phyloP scores from a whole-genome alignment of 1,140 invertebrate genomes.

The Orchestia grillus region DNA sequence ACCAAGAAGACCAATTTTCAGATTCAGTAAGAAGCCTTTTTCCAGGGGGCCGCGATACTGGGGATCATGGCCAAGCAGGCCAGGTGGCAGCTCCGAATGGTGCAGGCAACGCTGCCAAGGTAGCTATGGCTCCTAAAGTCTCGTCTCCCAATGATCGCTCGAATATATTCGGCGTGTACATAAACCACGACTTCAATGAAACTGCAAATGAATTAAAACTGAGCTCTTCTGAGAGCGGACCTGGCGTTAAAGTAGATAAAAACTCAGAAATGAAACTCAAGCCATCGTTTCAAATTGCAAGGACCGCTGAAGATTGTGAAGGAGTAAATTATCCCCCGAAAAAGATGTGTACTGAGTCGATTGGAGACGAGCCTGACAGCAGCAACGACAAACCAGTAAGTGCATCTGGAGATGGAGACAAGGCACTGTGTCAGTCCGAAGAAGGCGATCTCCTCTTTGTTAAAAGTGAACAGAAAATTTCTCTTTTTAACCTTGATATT shows the following conservation, averaged over 20 bases:
- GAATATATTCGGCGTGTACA: conserved; percentile 27
- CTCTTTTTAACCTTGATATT: background rate
- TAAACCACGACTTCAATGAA: conserved; percentile 26
- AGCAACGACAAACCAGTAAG: background rate
- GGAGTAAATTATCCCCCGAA: background rate
- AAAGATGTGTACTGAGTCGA: background rate
- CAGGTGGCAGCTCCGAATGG: background rate
- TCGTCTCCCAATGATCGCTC: conserved; percentile 48
- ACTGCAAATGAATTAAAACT: background rate
- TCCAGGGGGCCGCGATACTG: background rate
- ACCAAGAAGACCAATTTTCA: background rate
- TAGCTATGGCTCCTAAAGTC: background rate
- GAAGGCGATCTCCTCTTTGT: background rate
- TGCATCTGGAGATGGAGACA: background rate
- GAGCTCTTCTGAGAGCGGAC: background rate
- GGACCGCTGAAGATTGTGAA: background rate
- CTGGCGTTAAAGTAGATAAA: background rate
- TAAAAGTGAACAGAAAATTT: background rate
- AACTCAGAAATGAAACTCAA: background rate
- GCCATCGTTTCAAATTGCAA: background rate
- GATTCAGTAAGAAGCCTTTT: background rate
- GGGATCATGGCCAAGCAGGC: background rate
- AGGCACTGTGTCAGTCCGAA: background rate
- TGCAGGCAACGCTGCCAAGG: background rate
- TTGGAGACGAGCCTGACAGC: background rate